Conservation (phyloP, 2,888 invertebrate species). For the Tribolium freemani region DNA sequence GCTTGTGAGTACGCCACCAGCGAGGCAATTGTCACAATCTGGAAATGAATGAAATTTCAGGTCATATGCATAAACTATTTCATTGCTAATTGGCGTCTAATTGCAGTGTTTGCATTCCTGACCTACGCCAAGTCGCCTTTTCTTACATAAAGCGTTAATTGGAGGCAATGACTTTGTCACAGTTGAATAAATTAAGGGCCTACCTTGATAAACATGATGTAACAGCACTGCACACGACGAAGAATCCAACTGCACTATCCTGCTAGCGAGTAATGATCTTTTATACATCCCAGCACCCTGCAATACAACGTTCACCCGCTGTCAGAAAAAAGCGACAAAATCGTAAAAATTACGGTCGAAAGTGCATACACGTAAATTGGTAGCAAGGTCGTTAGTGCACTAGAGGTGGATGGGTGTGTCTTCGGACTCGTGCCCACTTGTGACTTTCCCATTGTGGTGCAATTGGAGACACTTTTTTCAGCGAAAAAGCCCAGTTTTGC, state of each 20-base stretch:
- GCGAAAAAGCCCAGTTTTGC: neutral
- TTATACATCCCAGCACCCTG: constrained; percentile 55
- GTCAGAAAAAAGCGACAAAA: constrained; percentile 51
- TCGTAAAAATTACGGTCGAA: constrained; percentile 49
- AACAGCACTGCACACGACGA: constrained; percentile 56
- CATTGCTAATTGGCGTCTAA: neutral
- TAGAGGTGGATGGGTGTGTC: constrained; percentile 44
- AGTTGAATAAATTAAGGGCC: constrained; percentile 32
- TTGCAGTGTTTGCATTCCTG: constrained; percentile 2
- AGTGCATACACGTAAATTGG: constrained; percentile 51
- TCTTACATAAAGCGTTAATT: constrained; percentile 17
- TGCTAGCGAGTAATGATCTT: constrained; percentile 51
- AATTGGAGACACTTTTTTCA: constrained; percentile 27
- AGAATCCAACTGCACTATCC: constrained; percentile 40
- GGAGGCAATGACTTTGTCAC: constrained; percentile 27
- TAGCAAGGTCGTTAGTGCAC: constrained; percentile 53
- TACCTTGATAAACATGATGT: constrained; percentile 60
- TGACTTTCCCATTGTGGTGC: constrained; percentile 47
- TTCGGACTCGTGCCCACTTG: constrained; percentile 36
- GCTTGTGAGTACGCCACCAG: constrained; percentile 68
- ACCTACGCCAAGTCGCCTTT: constrained; percentile 9
- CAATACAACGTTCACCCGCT: constrained; percentile 53
- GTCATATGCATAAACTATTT: neutral
- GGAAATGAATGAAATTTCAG: constrained; percentile 36
- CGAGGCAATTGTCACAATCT: constrained; percentile 64